A percentile compares a stretch with the other conserved stretches of the same genome.
Evolutionary conservation across 2,888 invertebrate genomes (phyloP).

Genomic region (Archaeoteleia sp.): DNA sequence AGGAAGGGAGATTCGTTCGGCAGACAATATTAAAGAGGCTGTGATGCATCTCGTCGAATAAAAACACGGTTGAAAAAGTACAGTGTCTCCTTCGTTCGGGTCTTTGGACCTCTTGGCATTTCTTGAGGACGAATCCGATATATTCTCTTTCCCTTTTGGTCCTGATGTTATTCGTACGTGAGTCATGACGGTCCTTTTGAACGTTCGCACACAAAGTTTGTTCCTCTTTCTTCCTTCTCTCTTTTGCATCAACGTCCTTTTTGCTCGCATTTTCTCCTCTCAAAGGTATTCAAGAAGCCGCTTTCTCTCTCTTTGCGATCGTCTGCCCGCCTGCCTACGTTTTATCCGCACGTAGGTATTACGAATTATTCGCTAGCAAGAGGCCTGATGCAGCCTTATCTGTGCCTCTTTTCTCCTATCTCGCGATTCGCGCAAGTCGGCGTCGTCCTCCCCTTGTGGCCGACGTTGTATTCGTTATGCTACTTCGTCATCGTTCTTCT

Average conservation of each 20-base stretch:
- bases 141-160: conserved; percentile 49
- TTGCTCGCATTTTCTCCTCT: conserved; percentile 49
- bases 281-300: conserved; percentile 53
- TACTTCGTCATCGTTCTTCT: conserved; percentile 17
- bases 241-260: conserved; percentile 46
- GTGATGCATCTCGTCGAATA: conserved; percentile 55
- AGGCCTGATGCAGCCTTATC: conserved; percentile 45
- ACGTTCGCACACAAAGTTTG: conserved; percentile 52
- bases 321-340: conserved; percentile 43
- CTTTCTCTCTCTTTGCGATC: conserved; percentile 46
- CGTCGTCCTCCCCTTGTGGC: conserved; percentile 5
- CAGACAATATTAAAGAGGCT: conserved; percentile 60
- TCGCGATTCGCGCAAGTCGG: conserved; percentile 22
- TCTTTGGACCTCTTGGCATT: conserved; percentile 56
- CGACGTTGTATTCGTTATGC: conserved; percentile 2
- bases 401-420: conserved; percentile 27
- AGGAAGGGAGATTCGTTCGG: conserved; percentile 52
- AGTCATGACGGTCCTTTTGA: conserved; percentile 54
- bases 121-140: conserved; percentile 53
- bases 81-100: conserved; percentile 46
- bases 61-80: conserved; percentile 55
- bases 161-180: conserved; percentile 56
- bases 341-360: conserved; percentile 52
- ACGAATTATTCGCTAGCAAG: conserved; percentile 53
- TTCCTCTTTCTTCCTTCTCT: conserved; percentile 49